Conservation (phyloP, 2,888 invertebrate genomes). For the Dexiosoma caninum region DNA sequence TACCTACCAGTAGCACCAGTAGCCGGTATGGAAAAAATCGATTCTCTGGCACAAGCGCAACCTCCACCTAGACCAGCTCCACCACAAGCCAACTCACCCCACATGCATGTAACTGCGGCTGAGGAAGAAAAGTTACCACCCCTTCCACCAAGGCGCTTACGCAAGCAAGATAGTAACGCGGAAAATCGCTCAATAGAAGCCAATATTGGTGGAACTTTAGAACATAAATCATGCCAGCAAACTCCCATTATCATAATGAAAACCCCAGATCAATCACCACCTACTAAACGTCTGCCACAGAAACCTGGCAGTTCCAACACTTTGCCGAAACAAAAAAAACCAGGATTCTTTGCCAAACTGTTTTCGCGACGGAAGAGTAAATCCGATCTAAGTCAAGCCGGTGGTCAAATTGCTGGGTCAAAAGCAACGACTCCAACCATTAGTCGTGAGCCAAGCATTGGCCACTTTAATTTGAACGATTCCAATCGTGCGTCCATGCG, state of each 20-base stretch:
- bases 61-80: slow-evolving; percentile 61
- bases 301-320: slow-evolving; percentile 75
- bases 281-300: slow-evolving; percentile 80
- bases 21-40: slow-evolving; percentile 27
- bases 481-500: slow-evolving; percentile 73
- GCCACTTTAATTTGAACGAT: slow-evolving; percentile 72
- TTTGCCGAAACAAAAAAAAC: slow-evolving; percentile 81
- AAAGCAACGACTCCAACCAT: slow-evolving; percentile 66
- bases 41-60: slow-evolving; percentile 44
- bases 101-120: slow-evolving; percentile 73
- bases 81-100: slow-evolving; percentile 72
- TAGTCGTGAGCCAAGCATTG: slow-evolving; percentile 74
- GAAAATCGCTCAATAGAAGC: slow-evolving; percentile 74
- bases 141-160: slow-evolving; percentile 87
- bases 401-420: slow-evolving; percentile 53
- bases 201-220: slow-evolving; percentile 60
- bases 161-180: slow-evolving; percentile 79
- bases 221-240: slow-evolving; percentile 67
- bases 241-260: slow-evolving; percentile 76
- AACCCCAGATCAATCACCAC: slow-evolving; percentile 77
- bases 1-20: background rate
- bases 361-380: slow-evolving; percentile 81
- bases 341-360: slow-evolving; percentile 82
- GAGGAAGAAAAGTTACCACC: slow-evolving; percentile 85
- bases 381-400: slow-evolving; percentile 75